Conservation (phyloP, 2,888 invertebrate species). For the Drosophila setosimentum region DNA sequence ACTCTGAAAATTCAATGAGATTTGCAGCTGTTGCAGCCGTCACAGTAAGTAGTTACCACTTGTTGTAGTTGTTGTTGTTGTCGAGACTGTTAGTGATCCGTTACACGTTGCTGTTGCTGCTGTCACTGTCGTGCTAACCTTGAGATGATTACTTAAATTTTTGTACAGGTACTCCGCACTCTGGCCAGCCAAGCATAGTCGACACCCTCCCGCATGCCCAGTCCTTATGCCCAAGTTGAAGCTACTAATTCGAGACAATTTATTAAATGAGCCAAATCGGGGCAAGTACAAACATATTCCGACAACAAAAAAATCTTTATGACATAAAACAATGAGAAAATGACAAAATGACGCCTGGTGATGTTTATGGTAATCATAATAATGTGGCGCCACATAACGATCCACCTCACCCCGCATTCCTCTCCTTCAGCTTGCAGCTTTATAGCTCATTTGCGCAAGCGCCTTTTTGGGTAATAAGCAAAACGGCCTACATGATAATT, state of each 20-base stretch:
- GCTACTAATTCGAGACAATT: conserved; percentile 73
- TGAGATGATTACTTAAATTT: conserved; percentile 79
- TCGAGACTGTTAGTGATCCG: conserved; percentile 70
- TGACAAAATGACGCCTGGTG: conserved; percentile 46
- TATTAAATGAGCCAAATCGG: conserved; percentile 71
- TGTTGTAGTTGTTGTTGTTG: conserved; percentile 25
- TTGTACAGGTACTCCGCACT: conserved; percentile 50
- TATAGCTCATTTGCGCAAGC: conserved; percentile 60
- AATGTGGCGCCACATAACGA: conserved; percentile 50
- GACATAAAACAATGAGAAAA: conserved; percentile 36
- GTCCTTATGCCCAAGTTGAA: conserved; percentile 20
- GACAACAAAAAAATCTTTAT: background rate
- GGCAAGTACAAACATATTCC: conserved; percentile 41
- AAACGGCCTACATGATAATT: conserved; percentile 74
- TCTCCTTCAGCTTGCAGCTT: conserved; percentile 26
- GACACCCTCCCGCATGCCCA: conserved; percentile 2
- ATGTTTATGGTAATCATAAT: conserved; percentile 45
- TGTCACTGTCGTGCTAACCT: conserved; percentile 79
- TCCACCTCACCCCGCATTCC: conserved; percentile 13
- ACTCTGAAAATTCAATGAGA: conserved; percentile 39
- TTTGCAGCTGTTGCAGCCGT: conserved; percentile 51
- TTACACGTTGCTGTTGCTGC: conserved; percentile 64
- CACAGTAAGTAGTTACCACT: conserved; percentile 29
- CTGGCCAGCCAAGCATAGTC: conserved; percentile 44
- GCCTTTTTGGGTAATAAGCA: conserved; percentile 57